Evolutionary conservation across 2,888 invertebrate genomes (phyloP), one percentile per base, ranked within the genome.

Genomic region (Drosophila paranaensis): DNA sequence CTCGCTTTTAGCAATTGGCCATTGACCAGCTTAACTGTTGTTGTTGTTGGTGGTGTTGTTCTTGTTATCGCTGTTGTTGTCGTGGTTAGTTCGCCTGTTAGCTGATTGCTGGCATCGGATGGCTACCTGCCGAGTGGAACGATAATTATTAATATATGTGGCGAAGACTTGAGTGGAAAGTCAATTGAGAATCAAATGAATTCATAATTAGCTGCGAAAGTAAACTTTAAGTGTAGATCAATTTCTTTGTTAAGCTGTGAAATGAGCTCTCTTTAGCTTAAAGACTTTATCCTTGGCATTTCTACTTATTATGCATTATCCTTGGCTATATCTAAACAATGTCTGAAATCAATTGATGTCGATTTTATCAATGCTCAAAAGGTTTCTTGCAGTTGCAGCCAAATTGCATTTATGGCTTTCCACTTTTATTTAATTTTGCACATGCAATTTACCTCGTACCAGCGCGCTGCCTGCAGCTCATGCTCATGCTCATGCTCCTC

Each of bases 351-450:
- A 84, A 86, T 86, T 88, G 83, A 80, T 76, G 77, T 83, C 83
- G 70, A 70, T 74, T 88, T 72, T 83, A 86, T 71, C 83, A 74
- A 88, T 76, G 57, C 62, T 71, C 65, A 70, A 72, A 72, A 72
- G 43, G 46, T 25, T 45, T 35, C 39, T 40, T 63, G 70, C 60
- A 63, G 64, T 74, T 74, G 80, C 67, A 69, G 74, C 80, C 66
- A 89, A 87, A 87, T 89, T 89, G 88, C 85, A 87, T 87, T 87
- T 89, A 88, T 88, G 85, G 88, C 77, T 89, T 77, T 82, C 71
- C 77, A 74, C 78, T 84, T 81, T 82, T 77, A 84, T 81, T 87
- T 79, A 74, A 81, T 85, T 87, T 87, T 71, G 63, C 79, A 86
- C 86, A 80, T 81, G 74, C 81, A 79, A 77, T 77, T 83, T 77